Percentiles rank a stretch among this genome's conserved stretches.
phyloP scores from a whole-genome alignment of 2,888 invertebrate species.

The Kryphioiulus occultus region DNA sequence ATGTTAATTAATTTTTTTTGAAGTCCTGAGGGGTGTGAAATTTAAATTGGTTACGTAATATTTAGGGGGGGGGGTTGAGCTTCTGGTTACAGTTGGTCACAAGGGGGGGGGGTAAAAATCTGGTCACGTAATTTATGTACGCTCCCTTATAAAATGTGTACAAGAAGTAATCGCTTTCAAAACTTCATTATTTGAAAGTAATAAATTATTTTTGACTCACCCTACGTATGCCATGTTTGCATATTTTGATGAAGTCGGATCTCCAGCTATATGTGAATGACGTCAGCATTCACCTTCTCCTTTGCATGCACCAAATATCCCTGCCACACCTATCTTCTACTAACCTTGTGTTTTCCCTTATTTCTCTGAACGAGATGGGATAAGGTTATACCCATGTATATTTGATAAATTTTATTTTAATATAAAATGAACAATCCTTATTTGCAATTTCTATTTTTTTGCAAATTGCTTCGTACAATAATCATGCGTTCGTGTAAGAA shows the following conservation, averaged over 20 bases:
- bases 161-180: too few species aligned
- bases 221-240: neutral
- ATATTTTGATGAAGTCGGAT: neutral
- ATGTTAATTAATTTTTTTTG: neutral
- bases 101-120: too few species aligned
- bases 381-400: neutral
- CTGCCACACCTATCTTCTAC: neutral
- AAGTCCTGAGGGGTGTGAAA: too few species aligned
- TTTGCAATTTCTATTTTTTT: neutral
- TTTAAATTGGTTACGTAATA: too few species aligned
- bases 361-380: neutral
- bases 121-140: too few species aligned
- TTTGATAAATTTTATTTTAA: neutral
- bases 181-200: too few species aligned
- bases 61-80: neutral
- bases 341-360: neutral
- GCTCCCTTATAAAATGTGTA: too few species aligned
- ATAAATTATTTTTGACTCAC: too few species aligned
- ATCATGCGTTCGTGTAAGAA: too few species aligned
- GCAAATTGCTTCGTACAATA: too few species aligned
- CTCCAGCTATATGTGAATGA: neutral
- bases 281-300: slow-evolving; percentile 5
- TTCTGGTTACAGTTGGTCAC: too few species aligned
- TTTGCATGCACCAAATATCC: neutral
- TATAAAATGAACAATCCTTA: neutral